Percentiles rank a stretch among this genome's conserved stretches.
phyloP scores from a whole-genome alignment of 2,113 vertebrate species.

The Pachypanchax playfairii region DNA sequence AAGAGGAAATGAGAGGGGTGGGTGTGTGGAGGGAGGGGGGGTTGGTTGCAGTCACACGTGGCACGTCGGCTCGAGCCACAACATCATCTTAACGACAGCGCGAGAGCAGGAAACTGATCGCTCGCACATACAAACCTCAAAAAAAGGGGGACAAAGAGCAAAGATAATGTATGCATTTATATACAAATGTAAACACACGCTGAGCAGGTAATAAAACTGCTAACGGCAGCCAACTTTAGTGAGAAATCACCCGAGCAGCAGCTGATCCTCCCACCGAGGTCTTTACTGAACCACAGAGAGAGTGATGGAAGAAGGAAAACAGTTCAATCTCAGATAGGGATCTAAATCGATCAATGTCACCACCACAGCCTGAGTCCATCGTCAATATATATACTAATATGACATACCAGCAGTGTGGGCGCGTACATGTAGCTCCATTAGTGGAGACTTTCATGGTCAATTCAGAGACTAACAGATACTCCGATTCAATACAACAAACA shows the following conservation, averaged over 20 bases:
- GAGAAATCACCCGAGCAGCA: slow-evolving; percentile 41
- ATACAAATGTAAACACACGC: slow-evolving; percentile 14
- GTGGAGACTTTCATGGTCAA: neutral
- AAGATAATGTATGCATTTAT: neutral
- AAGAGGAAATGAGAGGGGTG: slow-evolving; percentile 53
- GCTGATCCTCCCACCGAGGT: slow-evolving; percentile 48
- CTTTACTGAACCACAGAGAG: slow-evolving; percentile 29
- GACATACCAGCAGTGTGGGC: slow-evolving; percentile 16
- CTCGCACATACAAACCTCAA: slow-evolving; percentile 4
- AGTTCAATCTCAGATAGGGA: slow-evolving; percentile 36
- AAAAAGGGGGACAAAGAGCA: slow-evolving; percentile 29
- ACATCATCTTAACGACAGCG: slow-evolving; percentile 14
- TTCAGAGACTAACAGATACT: slow-evolving; percentile 1
- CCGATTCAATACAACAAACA: neutral
- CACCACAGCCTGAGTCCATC: slow-evolving; percentile 24
- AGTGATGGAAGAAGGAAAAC: slow-evolving; percentile 31
- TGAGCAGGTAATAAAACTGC: slow-evolving; percentile 42
- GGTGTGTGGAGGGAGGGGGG: slow-evolving; percentile 37
- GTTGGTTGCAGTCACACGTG: neutral
- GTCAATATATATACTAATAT: slow-evolving; percentile 27
- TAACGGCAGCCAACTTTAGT: slow-evolving; percentile 43
- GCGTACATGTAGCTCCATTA: neutral
- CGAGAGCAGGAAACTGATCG: slow-evolving; percentile 47
- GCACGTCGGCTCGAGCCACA: no score
- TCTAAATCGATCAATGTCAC: slow-evolving; percentile 50